Base-by-base conservation (phyloP, 2,113 vertebrate species). In the Bostrychus sinensis region DNA sequence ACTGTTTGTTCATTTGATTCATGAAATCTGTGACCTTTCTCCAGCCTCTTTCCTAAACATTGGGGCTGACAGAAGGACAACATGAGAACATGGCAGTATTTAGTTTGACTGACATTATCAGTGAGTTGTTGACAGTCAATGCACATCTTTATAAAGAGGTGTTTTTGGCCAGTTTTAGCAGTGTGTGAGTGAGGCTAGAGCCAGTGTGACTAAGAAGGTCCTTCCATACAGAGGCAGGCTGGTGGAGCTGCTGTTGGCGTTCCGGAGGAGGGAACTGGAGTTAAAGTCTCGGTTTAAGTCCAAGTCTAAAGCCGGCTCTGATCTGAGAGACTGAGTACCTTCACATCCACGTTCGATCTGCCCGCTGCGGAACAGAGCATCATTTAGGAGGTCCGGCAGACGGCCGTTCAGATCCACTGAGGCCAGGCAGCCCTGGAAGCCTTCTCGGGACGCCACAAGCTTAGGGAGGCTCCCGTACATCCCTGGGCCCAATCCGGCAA, bases 341-440 rank as follows among this genome's bases (percentile, higher is more conserved):
- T 99, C 98, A 2, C 98, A 99, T 93, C 96, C 97, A 12, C 96
- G 95, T 65, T 99, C 98, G 1, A 99, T 99, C 92, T 98, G 96
- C 32, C 98, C 98, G 0, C 96, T 98, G 86, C 96, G 94, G 66
- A 98, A 96, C 72, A 98, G 83, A 17, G 96, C 96, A 0, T 99
- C 96, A 0, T 88, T 96, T 67, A 99, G 95, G 39, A 99, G 95
- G 81, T 99, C 97, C 0, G 98, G 98, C 9, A 99, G 92, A 13
- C 96, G 96, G 0, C 98, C 97, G 0, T 99, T 99, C 74, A 99
- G 92, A 84, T 99, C 98, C 72, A 99, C 95, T 0, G 98, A 99
- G 0, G 98, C 98, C 82, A 99, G 82, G 20, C 98, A 99, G 64
- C 98, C 98, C 80, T 98, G 96, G 85, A 99, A 99, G 41, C 98